phyloP scores from a whole-genome alignment of 2,113 vertebrate species.

The Ursus arctos region DNA sequence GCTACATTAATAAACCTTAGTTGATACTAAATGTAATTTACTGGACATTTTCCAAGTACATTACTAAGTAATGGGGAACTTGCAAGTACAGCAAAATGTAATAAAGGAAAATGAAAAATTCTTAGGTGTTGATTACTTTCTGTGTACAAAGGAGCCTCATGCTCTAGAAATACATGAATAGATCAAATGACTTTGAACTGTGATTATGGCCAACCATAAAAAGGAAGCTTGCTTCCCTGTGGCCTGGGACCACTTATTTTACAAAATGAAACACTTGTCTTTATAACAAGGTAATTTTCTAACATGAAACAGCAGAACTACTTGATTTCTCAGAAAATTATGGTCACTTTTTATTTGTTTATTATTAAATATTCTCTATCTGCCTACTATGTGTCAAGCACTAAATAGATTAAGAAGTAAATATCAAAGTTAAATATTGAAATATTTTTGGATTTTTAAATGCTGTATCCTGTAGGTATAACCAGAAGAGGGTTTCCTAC shows the following conservation, averaged over 20 bases:
- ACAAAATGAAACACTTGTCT: slow-evolving; percentile 61
- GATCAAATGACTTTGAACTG: slow-evolving; percentile 49
- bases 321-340: background rate
- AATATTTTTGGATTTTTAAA: slow-evolving; percentile 34
- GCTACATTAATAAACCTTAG: slow-evolving; percentile 68
- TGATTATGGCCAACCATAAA: slow-evolving; percentile 48
- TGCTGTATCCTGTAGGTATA: background rate
- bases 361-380: slow-evolving; percentile 48
- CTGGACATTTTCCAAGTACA: slow-evolving; percentile 64
- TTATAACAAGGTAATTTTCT: slow-evolving; percentile 38
- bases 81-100: slow-evolving; percentile 70
- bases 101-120: slow-evolving; percentile 70
- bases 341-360: background rate
- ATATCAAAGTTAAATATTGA: slow-evolving; percentile 42
- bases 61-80: slow-evolving; percentile 71
- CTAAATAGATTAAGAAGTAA: slow-evolving; percentile 34
- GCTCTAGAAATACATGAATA: slow-evolving; percentile 55
- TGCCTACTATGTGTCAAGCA: background rate
- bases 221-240: background rate
- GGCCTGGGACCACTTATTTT: slow-evolving; percentile 50
- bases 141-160: slow-evolving; percentile 34
- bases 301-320: slow-evolving; percentile 47
- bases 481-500: background rate
- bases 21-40: slow-evolving; percentile 70
- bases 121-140: slow-evolving; percentile 70